Evolutionary conservation across 2,797 vertebrate species (phyloP).

Genomic region (Crypturellus tataupa): DNA sequence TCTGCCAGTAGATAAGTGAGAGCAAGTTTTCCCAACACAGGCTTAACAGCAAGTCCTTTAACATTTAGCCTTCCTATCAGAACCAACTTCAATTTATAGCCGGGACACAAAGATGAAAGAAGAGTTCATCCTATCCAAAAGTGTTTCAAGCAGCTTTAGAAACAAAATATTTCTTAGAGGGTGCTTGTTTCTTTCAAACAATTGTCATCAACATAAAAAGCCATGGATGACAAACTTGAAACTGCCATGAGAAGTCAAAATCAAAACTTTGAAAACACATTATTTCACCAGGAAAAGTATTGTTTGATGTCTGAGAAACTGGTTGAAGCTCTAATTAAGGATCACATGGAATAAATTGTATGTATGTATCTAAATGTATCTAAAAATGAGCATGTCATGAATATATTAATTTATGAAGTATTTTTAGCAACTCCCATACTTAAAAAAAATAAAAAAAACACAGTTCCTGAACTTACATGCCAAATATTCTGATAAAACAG

Average conservation of each 20-base stretch:
- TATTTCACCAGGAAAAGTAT: neutral
- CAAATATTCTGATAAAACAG: neutral
- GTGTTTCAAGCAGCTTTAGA: slow-evolving; percentile 4
- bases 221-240: neutral
- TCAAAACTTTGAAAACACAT: neutral
- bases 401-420: neutral
- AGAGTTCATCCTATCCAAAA: neutral
- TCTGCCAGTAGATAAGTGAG: neutral
- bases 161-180: slow-evolving; percentile 8
- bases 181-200: slow-evolving; percentile 12
- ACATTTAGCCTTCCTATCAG: slow-evolving; percentile 45
- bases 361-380: neutral
- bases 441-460: too few relatives aligned
- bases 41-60: neutral
- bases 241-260: neutral
- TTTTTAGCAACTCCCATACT: neutral
- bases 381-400: neutral
- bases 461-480: neutral
- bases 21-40: neutral
- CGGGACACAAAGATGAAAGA: slow-evolving; percentile 17
- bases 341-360: neutral
- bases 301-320: neutral
- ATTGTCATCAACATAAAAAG: neutral
- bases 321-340: neutral
- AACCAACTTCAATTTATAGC: slow-evolving; percentile 19